Percentiles rank a stretch among this genome's conserved stretches.
Conservation (phyloP, 2,888 invertebrate genomes). For the Frankliniella intonsa region DNA sequence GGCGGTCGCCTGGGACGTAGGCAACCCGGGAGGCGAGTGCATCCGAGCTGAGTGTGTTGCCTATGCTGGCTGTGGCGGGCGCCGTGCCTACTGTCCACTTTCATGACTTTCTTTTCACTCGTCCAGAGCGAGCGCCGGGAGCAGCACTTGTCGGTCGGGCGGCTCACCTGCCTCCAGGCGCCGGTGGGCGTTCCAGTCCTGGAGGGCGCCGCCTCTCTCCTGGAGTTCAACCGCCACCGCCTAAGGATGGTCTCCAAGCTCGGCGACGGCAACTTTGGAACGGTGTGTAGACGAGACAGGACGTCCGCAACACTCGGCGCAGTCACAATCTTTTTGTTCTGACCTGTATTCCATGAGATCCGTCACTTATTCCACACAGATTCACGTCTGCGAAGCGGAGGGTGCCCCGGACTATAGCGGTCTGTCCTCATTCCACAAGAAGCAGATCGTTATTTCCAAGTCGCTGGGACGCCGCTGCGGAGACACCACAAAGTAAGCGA, state of each 20-base stretch:
- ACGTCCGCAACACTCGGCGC: background rate
- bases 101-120: background rate
- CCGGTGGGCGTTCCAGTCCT: conserved; percentile 65
- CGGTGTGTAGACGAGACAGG: conserved; percentile 55
- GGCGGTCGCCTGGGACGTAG: no score
- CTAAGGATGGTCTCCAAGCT: conserved; percentile 77
- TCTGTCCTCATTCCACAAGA: conserved; percentile 60
- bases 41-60: background rate
- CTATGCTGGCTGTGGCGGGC: background rate
- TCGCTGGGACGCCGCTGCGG: conserved; percentile 70
- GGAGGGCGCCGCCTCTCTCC: conserved; percentile 58
- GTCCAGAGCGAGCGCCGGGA: conserved; percentile 58
- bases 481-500: conserved; percentile 59
- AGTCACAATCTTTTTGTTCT: background rate
- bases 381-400: conserved; percentile 72
- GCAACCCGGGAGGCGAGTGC: background rate
- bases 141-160: conserved; percentile 61
- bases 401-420: conserved; percentile 66
- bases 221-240: conserved; percentile 78
- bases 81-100: background rate
- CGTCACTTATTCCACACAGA: conserved; percentile 47
- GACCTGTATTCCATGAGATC: background rate
- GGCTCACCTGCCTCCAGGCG: conserved; percentile 68
- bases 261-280: conserved; percentile 83
- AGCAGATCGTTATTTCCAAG: conserved; percentile 65